These are phyloP conservation scores for Picathartes gymnocephalus DNA, from an alignment of 2,113 vertebrate species.

Conservation along the genomic window DNA sequence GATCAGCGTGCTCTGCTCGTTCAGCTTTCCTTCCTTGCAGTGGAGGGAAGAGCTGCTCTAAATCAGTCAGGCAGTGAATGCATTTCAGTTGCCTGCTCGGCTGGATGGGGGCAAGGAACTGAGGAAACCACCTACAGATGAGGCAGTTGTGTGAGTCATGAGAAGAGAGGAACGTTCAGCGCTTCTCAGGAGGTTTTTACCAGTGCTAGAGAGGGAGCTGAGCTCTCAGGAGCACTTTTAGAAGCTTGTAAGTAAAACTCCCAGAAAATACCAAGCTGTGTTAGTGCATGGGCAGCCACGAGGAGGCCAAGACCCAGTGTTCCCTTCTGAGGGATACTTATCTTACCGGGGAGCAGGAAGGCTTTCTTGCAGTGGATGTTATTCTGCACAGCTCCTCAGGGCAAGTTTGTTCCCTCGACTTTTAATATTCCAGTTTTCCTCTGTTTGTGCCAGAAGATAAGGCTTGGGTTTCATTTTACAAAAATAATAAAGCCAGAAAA, in stretches of 20 bases:
- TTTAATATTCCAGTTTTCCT: conserved; percentile 14
- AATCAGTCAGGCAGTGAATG: neutral
- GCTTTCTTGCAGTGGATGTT: neutral
- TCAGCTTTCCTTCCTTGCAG: neutral
- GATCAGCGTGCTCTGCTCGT: neutral
- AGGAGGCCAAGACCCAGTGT: neutral
- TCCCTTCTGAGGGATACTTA: neutral
- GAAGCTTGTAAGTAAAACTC: neutral
- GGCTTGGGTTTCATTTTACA: conserved; percentile 13
- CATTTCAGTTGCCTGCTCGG: neutral
- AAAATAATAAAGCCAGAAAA: conserved; percentile 51
- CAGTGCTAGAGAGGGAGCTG: neutral
- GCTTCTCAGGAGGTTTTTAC: conserved; percentile 17
- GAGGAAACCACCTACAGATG: conserved; percentile 47
- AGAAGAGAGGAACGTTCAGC: neutral
- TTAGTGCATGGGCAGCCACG: neutral
- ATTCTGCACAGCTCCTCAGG: neutral
- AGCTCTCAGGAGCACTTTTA: neutral
- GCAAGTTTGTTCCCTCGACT: neutral
- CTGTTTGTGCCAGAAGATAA: conserved; percentile 24
- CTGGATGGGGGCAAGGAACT: conserved; percentile 23
- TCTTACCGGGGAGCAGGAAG: neutral
- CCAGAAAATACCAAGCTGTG: neutral
- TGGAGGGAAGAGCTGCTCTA: neutral
- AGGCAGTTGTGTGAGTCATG: conserved; percentile 8